Conservation (phyloP, 1,140 invertebrate species). For the Danaus melanippus region DNA sequence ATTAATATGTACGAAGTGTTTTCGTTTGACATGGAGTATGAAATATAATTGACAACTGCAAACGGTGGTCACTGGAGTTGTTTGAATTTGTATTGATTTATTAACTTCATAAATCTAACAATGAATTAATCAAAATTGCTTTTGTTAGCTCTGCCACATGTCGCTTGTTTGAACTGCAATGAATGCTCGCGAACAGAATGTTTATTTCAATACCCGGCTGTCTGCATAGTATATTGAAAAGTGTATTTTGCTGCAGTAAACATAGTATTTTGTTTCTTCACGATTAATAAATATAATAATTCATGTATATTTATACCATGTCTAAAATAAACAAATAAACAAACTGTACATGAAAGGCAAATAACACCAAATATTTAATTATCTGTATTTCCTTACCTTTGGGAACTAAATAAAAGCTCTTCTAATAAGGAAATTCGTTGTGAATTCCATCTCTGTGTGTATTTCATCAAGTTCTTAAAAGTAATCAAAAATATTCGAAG, state of each 20-base stretch:
- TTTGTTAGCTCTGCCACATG: constrained; percentile 42
- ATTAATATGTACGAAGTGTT: no score
- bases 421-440: constrained; percentile 24
- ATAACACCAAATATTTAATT: constrained; percentile 1
- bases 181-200: constrained; percentile 7
- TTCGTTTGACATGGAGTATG: no score
- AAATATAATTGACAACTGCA: constrained; percentile 2
- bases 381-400: constrained; percentile 10
- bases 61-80: constrained; percentile 12
- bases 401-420: constrained; percentile 15
- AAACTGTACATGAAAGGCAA: no score
- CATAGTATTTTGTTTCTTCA: no score
- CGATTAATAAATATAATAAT: no score
- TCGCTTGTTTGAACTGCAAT: constrained; percentile 23
- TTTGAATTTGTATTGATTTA: constrained; percentile 43
- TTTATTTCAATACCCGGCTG: no score
- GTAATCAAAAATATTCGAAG: constrained; percentile 31
- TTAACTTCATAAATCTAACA: constrained; percentile 50
- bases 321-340: not conserved
- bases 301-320: not conserved
- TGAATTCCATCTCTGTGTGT: constrained; percentile 14
- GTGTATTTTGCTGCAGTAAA: no score
- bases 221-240: no score
- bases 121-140: constrained; percentile 54
- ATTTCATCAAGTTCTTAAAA: constrained; percentile 25